Evolutionary conservation across 2,113 vertebrate species (phyloP).

Genomic region (Fregetta grallaria): DNA sequence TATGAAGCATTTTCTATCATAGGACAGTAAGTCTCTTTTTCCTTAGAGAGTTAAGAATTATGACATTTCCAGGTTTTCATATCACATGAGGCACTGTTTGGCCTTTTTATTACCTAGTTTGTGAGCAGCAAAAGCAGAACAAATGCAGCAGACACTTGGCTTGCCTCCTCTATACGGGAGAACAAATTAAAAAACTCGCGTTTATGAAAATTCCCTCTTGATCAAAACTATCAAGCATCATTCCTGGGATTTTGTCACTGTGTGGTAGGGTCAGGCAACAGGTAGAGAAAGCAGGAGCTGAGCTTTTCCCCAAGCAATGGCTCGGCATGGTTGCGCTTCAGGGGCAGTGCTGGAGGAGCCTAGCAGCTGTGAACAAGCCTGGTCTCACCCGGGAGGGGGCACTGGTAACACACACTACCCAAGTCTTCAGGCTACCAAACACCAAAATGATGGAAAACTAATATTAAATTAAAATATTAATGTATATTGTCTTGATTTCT

Average conservation of each 20-base stretch:
- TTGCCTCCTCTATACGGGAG: background rate
- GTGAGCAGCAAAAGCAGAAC: background rate
- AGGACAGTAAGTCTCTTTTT: background rate
- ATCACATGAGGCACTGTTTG: background rate
- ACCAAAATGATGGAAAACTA: background rate
- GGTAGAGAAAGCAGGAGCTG: background rate
- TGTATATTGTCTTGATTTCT: background rate
- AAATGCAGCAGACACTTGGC: background rate
- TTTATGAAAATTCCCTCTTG: background rate
- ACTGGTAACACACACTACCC: background rate
- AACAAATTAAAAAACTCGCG: background rate
- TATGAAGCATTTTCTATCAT: background rate
- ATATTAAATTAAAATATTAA: background rate
- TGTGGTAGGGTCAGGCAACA: background rate
- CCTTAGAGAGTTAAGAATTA: background rate
- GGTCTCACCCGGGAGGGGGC: slow-evolving; percentile 32
- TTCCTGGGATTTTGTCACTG: background rate
- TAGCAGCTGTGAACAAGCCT: background rate
- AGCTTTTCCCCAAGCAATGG: background rate
- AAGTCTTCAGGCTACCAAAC: background rate
- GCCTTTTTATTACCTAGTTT: background rate
- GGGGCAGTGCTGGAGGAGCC: background rate
- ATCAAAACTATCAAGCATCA: background rate
- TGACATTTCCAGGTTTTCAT: background rate
- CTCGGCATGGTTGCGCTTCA: rapidly evolving